Conservation (phyloP, 2,888 invertebrate species). For the Adelognathus sp. region DNA sequence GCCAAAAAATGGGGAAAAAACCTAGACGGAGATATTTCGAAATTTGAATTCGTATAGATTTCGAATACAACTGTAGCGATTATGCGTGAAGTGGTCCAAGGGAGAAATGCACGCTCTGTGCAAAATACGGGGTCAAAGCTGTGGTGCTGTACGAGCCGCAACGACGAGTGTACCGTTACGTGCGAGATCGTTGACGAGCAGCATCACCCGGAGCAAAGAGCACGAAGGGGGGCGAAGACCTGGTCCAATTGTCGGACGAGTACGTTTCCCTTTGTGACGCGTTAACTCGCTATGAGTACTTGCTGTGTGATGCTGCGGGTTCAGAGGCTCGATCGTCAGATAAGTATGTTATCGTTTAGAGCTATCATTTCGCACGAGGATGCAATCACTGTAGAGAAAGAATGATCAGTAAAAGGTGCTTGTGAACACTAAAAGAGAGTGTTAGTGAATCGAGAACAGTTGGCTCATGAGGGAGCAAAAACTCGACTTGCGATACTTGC, state of each 20-base stretch:
- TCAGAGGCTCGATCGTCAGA: not conserved
- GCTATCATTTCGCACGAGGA: not conserved
- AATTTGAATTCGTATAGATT: not conserved
- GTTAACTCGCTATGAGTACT: not conserved
- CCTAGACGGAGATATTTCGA: too few relatives aligned
- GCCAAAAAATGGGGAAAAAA: too few relatives aligned
- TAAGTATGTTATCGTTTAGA: not conserved
- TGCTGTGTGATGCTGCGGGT: not conserved
- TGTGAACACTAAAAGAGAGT: too few relatives aligned
- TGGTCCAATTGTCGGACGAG: conserved; percentile 20
- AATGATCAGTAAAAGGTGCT: not conserved
- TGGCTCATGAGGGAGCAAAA: too few relatives aligned
- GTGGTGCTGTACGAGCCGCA: not conserved
- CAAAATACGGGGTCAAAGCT: not conserved
- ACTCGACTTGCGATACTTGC: too few relatives aligned
- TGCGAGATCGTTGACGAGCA: not conserved
- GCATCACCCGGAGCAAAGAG: not conserved
- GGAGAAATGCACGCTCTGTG: too few relatives aligned
- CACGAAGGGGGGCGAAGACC: not conserved
- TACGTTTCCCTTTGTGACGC: conserved; percentile 7
- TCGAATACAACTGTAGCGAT: too few relatives aligned
- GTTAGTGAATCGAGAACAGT: too few relatives aligned
- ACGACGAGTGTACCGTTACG: conserved; percentile 15
- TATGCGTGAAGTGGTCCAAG: too few relatives aligned
- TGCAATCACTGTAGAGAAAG: not conserved